Conservation (phyloP, 2,113 vertebrate species). For the Edolisoma coerulescens region DNA sequence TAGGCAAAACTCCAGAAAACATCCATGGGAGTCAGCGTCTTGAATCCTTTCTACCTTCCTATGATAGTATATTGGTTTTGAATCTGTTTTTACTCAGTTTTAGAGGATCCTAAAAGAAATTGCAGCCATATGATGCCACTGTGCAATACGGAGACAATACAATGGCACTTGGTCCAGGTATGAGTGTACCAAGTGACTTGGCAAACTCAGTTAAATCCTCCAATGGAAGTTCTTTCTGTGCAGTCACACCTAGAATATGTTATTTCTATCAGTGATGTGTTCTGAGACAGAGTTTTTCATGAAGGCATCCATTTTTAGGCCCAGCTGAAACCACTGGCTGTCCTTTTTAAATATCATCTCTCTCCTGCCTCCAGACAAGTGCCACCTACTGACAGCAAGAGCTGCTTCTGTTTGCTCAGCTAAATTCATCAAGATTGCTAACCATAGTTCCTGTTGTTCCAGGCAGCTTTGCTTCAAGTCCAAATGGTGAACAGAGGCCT, state of each 20-base stretch:
- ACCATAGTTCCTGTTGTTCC: not conserved
- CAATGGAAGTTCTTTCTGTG: not conserved
- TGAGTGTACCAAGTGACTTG: fast-evolving
- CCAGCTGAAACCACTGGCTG: not conserved
- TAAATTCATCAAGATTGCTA: not conserved
- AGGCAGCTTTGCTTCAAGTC: not conserved
- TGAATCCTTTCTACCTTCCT: not conserved
- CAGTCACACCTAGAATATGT: not conserved
- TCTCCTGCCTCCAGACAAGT: not conserved
- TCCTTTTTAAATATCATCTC: not conserved
- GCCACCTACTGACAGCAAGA: not conserved
- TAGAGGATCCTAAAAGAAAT: not conserved
- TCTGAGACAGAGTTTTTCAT: not conserved
- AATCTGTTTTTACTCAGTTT: not conserved
- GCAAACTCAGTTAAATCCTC: not conserved
- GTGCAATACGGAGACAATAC: not conserved
- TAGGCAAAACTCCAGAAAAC: not conserved
- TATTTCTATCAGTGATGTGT: not conserved
- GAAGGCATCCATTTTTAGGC: not conserved
- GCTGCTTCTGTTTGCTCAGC: not conserved
- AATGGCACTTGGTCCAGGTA: not conserved
- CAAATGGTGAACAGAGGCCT: not conserved
- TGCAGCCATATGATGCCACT: not conserved
- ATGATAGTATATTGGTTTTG: not conserved
- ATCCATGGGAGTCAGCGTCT: not conserved